Conservation (phyloP, 2,797 vertebrate genomes). For the Triplophysa bombifrons region DNA sequence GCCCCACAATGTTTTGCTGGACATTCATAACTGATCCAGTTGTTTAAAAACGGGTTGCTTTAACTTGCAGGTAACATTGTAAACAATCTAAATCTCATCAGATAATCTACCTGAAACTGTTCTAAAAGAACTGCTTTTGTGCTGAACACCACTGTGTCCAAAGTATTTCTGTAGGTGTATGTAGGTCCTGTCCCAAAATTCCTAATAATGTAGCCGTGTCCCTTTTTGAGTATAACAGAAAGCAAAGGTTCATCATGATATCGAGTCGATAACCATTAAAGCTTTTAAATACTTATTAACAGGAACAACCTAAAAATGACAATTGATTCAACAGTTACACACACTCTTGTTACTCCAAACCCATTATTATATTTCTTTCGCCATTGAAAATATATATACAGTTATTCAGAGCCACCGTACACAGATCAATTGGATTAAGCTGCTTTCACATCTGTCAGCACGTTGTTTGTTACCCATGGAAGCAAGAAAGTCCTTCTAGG, state of each 20-base stretch:
- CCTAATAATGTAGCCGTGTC: neutral
- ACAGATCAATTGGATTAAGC: too few relatives aligned
- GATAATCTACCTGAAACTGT: neutral
- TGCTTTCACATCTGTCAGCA: too few relatives aligned
- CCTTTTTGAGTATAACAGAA: neutral
- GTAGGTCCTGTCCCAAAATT: slow-evolving; percentile 37
- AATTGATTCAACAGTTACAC: too few relatives aligned
- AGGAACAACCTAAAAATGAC: too few relatives aligned
- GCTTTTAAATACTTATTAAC: neutral
- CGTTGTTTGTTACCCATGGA: too few relatives aligned
- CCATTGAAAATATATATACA: neutral
- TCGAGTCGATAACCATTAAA: neutral
- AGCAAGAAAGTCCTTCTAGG: too few relatives aligned
- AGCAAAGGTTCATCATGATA: neutral
- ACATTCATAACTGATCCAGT: too few relatives aligned
- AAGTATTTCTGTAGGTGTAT: slow-evolving; percentile 27
- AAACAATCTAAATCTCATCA: neutral
- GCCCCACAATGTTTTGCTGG: too few relatives aligned
- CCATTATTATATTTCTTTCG: neutral
- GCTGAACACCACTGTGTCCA: slow-evolving; percentile 3
- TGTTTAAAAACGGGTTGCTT: too few relatives aligned
- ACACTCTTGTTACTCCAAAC: neutral
- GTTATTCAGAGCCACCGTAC: too few relatives aligned
- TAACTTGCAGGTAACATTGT: too few relatives aligned
- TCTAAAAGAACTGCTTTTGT: slow-evolving; percentile 26